Percentiles rank a stretch among this genome's conserved stretches.
These are phyloP conservation scores for Silurus aristotelis DNA, from an alignment of 2,797 vertebrate genomes.

Conservation along the genomic window DNA sequence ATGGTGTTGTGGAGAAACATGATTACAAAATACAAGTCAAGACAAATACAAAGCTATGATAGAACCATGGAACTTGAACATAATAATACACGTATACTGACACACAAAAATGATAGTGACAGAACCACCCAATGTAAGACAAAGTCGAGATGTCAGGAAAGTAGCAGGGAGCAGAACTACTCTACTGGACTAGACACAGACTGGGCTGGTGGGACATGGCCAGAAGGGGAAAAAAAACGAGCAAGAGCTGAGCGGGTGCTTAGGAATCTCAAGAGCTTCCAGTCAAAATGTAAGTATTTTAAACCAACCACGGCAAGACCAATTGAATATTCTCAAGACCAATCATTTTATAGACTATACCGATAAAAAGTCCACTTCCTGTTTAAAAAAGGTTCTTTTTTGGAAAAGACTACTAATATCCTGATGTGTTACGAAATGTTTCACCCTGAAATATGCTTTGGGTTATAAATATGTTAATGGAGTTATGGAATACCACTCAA, in stretches of 20 bases:
- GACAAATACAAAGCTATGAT: slow-evolving; percentile 41
- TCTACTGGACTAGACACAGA: slow-evolving; percentile 76
- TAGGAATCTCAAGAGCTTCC: slow-evolving; percentile 66
- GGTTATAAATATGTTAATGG: not conserved
- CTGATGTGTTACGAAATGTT: not conserved
- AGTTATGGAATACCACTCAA: not conserved
- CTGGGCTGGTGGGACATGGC: slow-evolving; percentile 67
- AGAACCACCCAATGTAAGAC: slow-evolving; percentile 37
- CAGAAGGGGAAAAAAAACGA: slow-evolving; percentile 49
- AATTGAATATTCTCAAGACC: no score
- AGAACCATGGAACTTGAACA: slow-evolving; percentile 43
- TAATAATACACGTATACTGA: slow-evolving; percentile 41
- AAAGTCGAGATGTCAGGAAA: slow-evolving; percentile 47
- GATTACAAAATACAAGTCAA: slow-evolving; percentile 44
- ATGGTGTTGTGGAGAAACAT: slow-evolving; percentile 45
- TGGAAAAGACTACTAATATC: not conserved
- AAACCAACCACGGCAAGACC: not conserved
- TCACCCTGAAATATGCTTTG: not conserved
- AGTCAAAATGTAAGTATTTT: slow-evolving; percentile 55
- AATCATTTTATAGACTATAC: not conserved
- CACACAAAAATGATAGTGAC: slow-evolving; percentile 30
- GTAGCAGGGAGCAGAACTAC: slow-evolving; percentile 72
- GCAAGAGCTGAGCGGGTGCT: slow-evolving; percentile 49
- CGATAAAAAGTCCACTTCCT: not conserved
- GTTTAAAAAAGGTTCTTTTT: not conserved